phyloP scores from a whole-genome alignment of 2,113 vertebrate genomes.

The Calidris pygmaea region DNA sequence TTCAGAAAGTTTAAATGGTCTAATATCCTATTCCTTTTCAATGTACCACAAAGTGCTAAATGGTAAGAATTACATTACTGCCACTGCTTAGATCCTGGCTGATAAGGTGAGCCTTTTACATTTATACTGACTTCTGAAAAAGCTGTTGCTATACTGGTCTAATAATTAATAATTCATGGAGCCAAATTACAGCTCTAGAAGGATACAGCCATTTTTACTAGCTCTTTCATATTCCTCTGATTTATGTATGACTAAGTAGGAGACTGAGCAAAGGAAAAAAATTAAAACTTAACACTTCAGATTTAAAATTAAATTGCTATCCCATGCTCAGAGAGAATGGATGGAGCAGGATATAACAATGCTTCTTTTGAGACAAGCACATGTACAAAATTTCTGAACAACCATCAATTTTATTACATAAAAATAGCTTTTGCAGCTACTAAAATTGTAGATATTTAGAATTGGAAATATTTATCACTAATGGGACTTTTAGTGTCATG shows the following conservation, averaged over 20 bases:
- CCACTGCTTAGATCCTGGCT: slow-evolving; percentile 82
- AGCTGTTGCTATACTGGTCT: slow-evolving; percentile 80
- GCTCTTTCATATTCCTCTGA: slow-evolving; percentile 83
- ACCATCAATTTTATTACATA: not conserved
- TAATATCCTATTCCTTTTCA: slow-evolving; percentile 81
- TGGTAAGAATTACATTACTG: slow-evolving; percentile 85
- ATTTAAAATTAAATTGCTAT: slow-evolving; percentile 54
- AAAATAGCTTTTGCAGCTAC: not conserved
- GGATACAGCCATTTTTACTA: slow-evolving; percentile 85
- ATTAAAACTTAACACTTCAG: slow-evolving; percentile 57
- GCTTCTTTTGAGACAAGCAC: not conserved
- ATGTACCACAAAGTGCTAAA: slow-evolving; percentile 85
- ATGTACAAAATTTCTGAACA: not conserved
- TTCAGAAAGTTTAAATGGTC: slow-evolving; percentile 81
- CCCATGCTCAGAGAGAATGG: not conserved
- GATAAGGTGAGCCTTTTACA: slow-evolving; percentile 87
- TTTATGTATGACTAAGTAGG: slow-evolving; percentile 74
- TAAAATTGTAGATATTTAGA: not conserved
- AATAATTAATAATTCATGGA: slow-evolving; percentile 90
- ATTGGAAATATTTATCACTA: not conserved
- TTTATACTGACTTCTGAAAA: slow-evolving; percentile 78
- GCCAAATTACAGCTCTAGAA: slow-evolving; percentile 85
- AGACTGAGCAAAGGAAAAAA: slow-evolving; percentile 40
- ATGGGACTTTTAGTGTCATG: not conserved
- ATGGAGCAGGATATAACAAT: not conserved